Conservation (phyloP, 1,140 invertebrate genomes). For the Drosophila orena region DNA sequence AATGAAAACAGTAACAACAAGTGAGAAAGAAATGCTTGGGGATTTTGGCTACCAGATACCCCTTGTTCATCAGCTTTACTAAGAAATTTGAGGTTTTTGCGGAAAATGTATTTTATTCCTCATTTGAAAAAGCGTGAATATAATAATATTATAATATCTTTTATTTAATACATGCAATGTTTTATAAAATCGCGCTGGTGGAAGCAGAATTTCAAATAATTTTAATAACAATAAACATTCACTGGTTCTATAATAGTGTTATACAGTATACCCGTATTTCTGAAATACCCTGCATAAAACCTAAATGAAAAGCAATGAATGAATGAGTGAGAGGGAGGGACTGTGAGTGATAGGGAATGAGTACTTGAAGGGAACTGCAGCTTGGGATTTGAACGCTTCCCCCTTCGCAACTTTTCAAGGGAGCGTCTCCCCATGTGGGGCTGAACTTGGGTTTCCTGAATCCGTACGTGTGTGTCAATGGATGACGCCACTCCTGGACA, state of each 20-base stretch:
- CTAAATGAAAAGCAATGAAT: conserved; percentile 58
- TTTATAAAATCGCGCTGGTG: too few species aligned
- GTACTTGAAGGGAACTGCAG: neutral
- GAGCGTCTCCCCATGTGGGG: conserved; percentile 18
- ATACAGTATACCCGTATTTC: conserved; percentile 12
- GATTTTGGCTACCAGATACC: neutral
- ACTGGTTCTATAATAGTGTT: too few species aligned
- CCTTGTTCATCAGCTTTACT: neutral
- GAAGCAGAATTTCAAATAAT: too few species aligned
- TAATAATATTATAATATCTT: too few species aligned
- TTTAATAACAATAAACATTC: too few species aligned
- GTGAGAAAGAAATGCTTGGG: neutral
- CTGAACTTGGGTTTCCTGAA: conserved; percentile 7
- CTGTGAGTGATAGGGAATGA: conserved; percentile 23
- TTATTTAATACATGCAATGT: too few species aligned
- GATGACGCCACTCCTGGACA: conserved; percentile 71
- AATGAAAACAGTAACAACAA: conserved; percentile 63
- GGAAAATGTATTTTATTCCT: too few species aligned
- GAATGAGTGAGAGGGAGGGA: conserved; percentile 34
- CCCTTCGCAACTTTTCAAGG: conserved; percentile 5
- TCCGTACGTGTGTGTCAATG: conserved; percentile 59
- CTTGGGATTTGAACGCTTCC: conserved; percentile 21
- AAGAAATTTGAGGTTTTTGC: too few species aligned
- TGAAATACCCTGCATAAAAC: conserved; percentile 16
- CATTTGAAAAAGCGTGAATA: too few species aligned